These are phyloP conservation scores for Stegostoma tigrinum DNA, from an alignment of 2,113 vertebrate species.

Conservation along the genomic window DNA sequence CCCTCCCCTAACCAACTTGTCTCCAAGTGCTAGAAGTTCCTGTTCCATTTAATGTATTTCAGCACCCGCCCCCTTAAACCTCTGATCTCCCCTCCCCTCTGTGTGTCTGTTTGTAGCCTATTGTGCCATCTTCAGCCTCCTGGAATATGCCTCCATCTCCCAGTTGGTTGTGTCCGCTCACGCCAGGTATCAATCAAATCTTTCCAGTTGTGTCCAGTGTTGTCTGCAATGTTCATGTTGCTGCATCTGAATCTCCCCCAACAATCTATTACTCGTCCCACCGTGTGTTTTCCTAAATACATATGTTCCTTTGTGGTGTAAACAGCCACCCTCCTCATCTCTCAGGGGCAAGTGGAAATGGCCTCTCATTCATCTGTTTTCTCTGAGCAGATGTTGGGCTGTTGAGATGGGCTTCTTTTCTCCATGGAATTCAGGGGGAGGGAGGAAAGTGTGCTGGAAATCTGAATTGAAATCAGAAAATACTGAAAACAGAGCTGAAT, in stretches of 20 bases:
- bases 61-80: not conserved
- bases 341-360: not conserved
- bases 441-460: too few species aligned
- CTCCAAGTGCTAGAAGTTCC: too few species aligned
- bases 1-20: too few species aligned
- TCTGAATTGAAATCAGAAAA: too few species aligned
- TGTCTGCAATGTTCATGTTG: not conserved
- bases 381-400: too few species aligned
- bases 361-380: too few species aligned
- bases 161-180: not conserved
- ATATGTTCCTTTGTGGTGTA: not conserved
- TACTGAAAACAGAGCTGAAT: too few species aligned
- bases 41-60: too few species aligned
- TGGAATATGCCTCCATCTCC: not conserved
- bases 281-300: not conserved
- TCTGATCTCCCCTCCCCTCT: not conserved
- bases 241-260: not conserved
- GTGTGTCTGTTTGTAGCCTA: too few species aligned
- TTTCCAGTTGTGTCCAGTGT: not conserved
- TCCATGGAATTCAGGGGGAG: too few species aligned
- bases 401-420: too few species aligned
- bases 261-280: not conserved
- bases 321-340: not conserved
- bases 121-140: not conserved
- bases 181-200: not conserved